Percentiles rank a stretch among this genome's conserved stretches.
Conservation (phyloP, 2,888 invertebrate species). For the Harpalus rubripes region DNA sequence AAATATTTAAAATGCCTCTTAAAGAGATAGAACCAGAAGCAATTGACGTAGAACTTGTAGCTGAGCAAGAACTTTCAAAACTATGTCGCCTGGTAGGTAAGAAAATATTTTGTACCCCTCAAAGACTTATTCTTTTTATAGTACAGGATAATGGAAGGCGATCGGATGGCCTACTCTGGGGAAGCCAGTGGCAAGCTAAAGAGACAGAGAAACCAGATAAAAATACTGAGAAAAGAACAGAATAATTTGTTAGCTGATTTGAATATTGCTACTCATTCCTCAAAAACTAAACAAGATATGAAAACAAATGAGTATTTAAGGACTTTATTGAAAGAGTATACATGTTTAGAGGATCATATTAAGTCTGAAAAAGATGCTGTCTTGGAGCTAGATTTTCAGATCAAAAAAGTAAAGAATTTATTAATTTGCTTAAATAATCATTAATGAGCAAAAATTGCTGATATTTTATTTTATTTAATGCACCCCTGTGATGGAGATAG, state of each 20-base stretch:
- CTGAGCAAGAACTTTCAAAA: conserved; percentile 88
- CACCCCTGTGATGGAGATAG: too few relatives aligned
- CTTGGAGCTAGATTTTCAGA: conserved; percentile 79
- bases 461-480: too few relatives aligned
- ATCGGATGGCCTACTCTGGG: conserved; percentile 85
- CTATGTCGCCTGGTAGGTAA: conserved; percentile 85
- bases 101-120: conserved; percentile 2
- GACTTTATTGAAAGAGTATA: conserved; percentile 80
- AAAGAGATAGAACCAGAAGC: conserved; percentile 49
- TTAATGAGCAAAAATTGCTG: not conserved
- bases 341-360: conserved; percentile 76
- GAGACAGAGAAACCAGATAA: conserved; percentile 83
- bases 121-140: conserved; percentile 72
- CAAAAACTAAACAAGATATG: conserved; percentile 80
- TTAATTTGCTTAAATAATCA: not conserved
- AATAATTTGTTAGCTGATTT: conserved; percentile 82
- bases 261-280: conserved; percentile 81
- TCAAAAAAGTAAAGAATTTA: conserved; percentile 73
- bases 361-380: conserved; percentile 75
- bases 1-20: conserved; percentile 59
- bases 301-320: conserved; percentile 79
- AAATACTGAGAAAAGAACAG: conserved; percentile 81
- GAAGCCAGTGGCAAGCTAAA: conserved; percentile 84
- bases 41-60: conserved; percentile 86
- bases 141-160: conserved; percentile 91